Conservation (phyloP, 1,140 invertebrate genomes). For the Aphelinus atriplicis region DNA sequence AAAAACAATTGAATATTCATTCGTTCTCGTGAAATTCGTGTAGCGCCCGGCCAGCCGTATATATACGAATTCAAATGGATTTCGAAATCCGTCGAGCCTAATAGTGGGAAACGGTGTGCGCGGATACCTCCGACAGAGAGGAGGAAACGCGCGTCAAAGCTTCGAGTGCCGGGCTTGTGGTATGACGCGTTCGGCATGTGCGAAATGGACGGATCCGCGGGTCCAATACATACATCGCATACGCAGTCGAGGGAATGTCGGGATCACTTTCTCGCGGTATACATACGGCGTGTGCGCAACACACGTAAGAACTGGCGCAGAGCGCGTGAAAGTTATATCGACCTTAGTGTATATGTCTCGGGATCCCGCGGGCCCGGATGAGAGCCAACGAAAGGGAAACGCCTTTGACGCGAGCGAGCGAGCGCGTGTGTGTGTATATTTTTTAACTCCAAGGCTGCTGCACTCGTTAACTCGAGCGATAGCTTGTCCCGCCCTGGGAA, state of each 20-base stretch:
- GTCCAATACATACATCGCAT: background rate
- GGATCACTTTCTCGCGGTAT: constrained; percentile 6
- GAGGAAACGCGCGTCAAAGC: no score
- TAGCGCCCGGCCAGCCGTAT: no score
- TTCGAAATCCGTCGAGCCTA: no score
- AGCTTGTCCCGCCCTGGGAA: no score
- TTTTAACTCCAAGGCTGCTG: background rate
- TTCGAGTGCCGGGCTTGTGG: no score
- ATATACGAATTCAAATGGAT: no score
- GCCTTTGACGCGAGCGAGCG: background rate
- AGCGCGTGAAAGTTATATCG: constrained; percentile 52
- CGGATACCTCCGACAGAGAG: no score
- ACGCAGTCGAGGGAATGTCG: background rate
- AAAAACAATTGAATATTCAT: no score
- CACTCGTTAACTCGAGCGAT: no score
- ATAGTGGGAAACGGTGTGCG: no score
- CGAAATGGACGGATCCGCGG: background rate
- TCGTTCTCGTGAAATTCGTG: no score
- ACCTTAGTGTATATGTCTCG: constrained; percentile 45
- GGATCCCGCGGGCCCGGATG: constrained; percentile 12
- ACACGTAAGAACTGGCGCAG: no score
- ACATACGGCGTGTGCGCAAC: constrained; percentile 11
- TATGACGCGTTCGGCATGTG: background rate
- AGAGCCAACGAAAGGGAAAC: constrained; percentile 31
- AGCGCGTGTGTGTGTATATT: background rate